Evolutionary conservation across 2,888 invertebrate species (phyloP).

Genomic region (Lapara coniferarum): DNA sequence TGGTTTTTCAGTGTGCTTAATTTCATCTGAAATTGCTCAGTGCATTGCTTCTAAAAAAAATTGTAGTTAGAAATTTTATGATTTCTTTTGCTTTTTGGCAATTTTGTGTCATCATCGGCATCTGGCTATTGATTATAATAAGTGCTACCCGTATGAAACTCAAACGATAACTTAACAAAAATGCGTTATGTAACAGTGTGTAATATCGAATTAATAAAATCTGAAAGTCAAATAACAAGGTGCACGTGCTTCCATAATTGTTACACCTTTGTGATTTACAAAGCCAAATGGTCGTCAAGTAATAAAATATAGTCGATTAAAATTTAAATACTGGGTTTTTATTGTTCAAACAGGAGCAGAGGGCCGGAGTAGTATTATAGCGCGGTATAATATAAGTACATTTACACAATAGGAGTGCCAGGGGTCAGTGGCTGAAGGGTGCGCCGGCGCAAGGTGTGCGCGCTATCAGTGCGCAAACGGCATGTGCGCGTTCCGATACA

Average conservation of each 20-base stretch:
- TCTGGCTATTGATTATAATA: too few relatives aligned
- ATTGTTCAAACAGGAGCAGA: conserved; percentile 15
- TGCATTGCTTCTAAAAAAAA: too few relatives aligned
- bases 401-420: conserved; percentile 55
- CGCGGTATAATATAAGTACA: conserved; percentile 19
- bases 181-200: background rate
- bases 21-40: too few relatives aligned
- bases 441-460: conserved; percentile 77
- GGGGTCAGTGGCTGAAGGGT: conserved; percentile 73
- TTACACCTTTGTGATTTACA: conserved; percentile 17
- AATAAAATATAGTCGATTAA: conserved; percentile 10
- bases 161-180: background rate
- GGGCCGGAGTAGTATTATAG: background rate
- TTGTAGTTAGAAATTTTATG: too few relatives aligned
- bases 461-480: conserved; percentile 74
- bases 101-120: too few relatives aligned
- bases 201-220: conserved; percentile 1
- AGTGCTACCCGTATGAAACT: background rate
- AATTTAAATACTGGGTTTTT: conserved; percentile 20
- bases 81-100: too few relatives aligned
- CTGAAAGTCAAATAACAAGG: conserved; percentile 10
- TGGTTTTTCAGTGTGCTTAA: too few relatives aligned
- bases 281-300: conserved; percentile 1
- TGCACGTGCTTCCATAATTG: conserved; percentile 15
- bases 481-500: conserved; percentile 79